These are phyloP conservation scores for Apomyelois bistriatella DNA, from an alignment of 2,888 invertebrate genomes.

Conservation along the genomic window DNA sequence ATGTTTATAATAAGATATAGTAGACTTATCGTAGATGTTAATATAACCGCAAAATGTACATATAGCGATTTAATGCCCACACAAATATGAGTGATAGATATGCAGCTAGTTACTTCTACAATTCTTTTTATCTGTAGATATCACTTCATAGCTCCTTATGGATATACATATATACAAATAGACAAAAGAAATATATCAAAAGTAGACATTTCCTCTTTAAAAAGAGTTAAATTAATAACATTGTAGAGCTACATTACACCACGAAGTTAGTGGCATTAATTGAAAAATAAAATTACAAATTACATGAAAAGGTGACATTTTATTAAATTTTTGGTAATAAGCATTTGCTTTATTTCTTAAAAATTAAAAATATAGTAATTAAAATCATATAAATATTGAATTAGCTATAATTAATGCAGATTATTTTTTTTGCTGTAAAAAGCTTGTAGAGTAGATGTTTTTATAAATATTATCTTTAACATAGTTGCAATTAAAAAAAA, in stretches of 20 bases:
- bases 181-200: too few relatives aligned
- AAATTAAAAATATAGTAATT: too few relatives aligned
- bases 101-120: constrained; percentile 8
- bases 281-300: too few relatives aligned
- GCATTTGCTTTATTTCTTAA: too few relatives aligned
- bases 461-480: constrained; percentile 1
- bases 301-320: too few relatives aligned
- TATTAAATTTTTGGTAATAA: too few relatives aligned
- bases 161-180: too few relatives aligned
- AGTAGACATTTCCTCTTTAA: too few relatives aligned
- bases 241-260: too few relatives aligned
- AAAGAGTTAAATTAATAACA: too few relatives aligned
- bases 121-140: neutral
- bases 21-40: neutral
- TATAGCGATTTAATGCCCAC: constrained; percentile 48
- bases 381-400: neutral
- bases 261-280: too few relatives aligned
- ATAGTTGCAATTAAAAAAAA: neutral
- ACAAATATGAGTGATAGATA: constrained; percentile 57
- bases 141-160: neutral
- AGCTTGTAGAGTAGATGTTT: constrained; percentile 11
- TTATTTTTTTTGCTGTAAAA: neutral
- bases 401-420: neutral
- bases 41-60: constrained; percentile 35
- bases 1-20: neutral